These are phyloP conservation scores for Eurystomus gularis DNA, from an alignment of 2,113 vertebrate species.

Conservation along the genomic window DNA sequence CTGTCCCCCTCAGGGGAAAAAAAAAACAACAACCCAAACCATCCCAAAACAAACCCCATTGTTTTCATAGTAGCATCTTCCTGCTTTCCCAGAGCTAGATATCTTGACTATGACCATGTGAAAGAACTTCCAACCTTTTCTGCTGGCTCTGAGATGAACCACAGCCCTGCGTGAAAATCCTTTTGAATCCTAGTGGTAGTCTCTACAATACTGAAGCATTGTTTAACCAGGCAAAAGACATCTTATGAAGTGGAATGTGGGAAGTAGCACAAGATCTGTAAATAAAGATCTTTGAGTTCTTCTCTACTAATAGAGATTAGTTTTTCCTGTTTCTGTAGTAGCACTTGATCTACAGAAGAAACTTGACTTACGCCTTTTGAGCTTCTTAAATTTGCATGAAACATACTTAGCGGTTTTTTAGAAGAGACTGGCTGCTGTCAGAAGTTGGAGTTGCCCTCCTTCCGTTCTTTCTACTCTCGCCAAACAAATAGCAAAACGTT, in stretches of 20 bases:
- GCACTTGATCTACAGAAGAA: neutral
- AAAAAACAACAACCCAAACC: no score
- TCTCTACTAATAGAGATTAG: neutral
- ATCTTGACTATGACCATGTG: neutral
- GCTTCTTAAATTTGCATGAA: neutral
- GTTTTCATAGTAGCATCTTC: neutral
- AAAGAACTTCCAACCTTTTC: rapidly evolving
- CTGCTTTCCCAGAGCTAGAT: neutral
- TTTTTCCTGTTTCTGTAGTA: neutral
- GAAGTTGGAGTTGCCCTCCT: neutral
- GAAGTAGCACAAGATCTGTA: neutral
- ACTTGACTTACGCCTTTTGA: neutral
- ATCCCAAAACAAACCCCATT: neutral
- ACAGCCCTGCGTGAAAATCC: neutral
- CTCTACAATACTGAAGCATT: neutral
- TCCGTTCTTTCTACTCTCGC: neutral
- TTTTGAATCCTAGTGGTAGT: neutral
- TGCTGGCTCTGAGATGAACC: neutral
- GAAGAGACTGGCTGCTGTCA: neutral
- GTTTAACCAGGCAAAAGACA: neutral
- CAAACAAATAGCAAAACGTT: neutral
- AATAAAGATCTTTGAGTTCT: neutral
- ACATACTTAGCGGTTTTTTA: neutral
- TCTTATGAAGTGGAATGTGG: neutral
- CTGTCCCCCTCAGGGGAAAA: neutral